Evolutionary conservation across 2,797 vertebrate genomes (phyloP).

Genomic region (Chloroceryle amazona): DNA sequence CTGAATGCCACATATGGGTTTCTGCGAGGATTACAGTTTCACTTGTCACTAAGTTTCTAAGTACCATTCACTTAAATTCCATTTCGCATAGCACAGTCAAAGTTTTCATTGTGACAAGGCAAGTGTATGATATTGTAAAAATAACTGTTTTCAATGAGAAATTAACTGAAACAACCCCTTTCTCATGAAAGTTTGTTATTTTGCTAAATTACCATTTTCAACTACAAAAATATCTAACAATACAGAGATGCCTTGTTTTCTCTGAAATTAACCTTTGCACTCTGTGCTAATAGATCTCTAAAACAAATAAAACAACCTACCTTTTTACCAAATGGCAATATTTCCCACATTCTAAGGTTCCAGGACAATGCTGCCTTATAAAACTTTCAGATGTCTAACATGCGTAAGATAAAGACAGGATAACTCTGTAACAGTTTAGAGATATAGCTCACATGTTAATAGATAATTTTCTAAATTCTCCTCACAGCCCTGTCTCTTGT

Average conservation of each 20-base stretch:
- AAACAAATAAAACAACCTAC: background rate
- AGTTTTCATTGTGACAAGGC: background rate
- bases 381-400: background rate
- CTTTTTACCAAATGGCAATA: background rate
- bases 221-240: background rate
- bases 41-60: background rate
- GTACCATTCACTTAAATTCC: background rate
- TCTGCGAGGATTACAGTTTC: background rate
- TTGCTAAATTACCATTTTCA: background rate
- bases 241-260: background rate
- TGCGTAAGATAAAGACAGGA: background rate
- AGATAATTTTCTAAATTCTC: background rate
- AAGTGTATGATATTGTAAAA: background rate
- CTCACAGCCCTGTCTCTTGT: background rate
- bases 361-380: background rate
- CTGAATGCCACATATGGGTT: background rate
- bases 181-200: background rate
- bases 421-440: background rate
- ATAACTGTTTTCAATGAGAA: background rate
- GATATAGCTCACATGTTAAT: background rate
- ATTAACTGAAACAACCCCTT: background rate
- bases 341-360: background rate
- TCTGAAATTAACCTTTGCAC: background rate
- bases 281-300: background rate
- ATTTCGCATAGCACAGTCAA: background rate